Base-by-base conservation (phyloP, 2,797 vertebrate species). In the Eulemur rubriventer region DNA sequence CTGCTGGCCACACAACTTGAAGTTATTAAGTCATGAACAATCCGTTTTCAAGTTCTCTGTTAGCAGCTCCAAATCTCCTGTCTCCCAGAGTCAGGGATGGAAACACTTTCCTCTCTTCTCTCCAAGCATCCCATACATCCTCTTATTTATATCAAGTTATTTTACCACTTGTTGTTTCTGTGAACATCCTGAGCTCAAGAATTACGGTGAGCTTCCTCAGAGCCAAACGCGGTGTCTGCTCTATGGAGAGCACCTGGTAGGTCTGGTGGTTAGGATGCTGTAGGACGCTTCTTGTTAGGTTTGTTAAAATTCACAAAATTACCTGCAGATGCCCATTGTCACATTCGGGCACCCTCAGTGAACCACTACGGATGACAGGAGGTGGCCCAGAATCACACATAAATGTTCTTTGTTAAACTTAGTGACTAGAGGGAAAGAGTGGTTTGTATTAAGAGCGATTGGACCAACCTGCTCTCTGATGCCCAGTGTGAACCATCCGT, bases 381-480 rank as follows among this genome's bases (percentile, higher is more conserved):
- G 9, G 50, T n/a, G 61, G 28, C 9, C 38, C n/a, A 28, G 63
- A 76, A 35, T 14, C 30, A 33, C 12, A 20, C 1, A 20, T 4
- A 11, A 7, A 46, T 10, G 30, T 22, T 28, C 26, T 26, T 12
- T 7, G 12, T 13, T 38, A 13, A 86, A 26, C 52, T 13, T 22
- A 50, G 28, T 4, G 35, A 18, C 7, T 24, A 8, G 5, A 0
- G 26, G 70, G 43, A 69, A 57, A 33, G 13, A 7, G 9, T 7
- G 11, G 6, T 61, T 26, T 11, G 1, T 33, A 0, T 17, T 1
- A 38, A 65, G 17, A 46, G 67, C 1, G 4, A 10, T 8, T 7
- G 1, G 26, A 24, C 20, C 4, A 11, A 0, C 6, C 0, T 18
- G 17, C 22, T 50, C 3, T 22, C 2, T 0, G 4, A 0, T 0